phyloP scores from a whole-genome alignment of 2,797 vertebrate genomes.

The Phylloscopus collybita region DNA sequence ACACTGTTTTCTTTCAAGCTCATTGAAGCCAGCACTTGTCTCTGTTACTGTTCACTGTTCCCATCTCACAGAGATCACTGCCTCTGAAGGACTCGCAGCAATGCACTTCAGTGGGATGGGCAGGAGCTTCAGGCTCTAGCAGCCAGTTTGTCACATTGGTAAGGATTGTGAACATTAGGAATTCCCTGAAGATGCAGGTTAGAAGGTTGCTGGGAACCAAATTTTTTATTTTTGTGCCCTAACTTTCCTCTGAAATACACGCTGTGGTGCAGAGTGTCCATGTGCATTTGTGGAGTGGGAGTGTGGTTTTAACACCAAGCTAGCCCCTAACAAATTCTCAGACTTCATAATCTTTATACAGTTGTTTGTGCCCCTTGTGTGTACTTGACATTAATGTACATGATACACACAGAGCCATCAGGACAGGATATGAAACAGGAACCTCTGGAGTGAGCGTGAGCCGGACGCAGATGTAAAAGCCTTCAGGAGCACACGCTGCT shows the following conservation, averaged over 20 bases:
- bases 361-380: background rate
- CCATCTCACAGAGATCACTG: background rate
- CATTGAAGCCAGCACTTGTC: background rate
- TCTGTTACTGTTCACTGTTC: background rate
- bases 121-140: background rate
- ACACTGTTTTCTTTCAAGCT: background rate
- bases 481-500: background rate
- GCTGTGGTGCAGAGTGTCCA: background rate
- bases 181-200: background rate
- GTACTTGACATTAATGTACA: background rate
- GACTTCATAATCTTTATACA: background rate
- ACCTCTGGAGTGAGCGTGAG: constrained; percentile 12
- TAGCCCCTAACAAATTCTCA: background rate
- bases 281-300: background rate
- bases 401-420: background rate
- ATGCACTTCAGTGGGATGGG: background rate
- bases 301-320: background rate
- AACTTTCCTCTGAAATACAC: background rate
- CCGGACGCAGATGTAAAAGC: background rate
- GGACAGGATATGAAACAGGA: constrained; percentile 58
- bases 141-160: background rate
- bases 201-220: background rate
- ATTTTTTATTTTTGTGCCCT: background rate
- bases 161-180: background rate
- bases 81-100: background rate